Evolutionary conservation across 2,888 invertebrate genomes (phyloP).

Genomic region (Athalia circularis): DNA sequence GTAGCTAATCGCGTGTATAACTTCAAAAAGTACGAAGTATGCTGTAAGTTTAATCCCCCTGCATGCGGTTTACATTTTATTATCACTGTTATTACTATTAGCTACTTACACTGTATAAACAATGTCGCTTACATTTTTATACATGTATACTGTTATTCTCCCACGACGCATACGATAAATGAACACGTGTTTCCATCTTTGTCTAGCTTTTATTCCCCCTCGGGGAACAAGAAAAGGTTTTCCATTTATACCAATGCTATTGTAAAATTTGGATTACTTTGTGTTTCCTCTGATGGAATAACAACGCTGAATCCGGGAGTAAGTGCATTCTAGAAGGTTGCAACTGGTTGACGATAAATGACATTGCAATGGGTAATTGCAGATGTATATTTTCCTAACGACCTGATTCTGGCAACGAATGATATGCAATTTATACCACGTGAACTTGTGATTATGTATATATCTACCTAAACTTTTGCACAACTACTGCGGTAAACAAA

Average conservation of each 20-base stretch:
- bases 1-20: neutral
- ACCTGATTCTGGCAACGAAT: neutral
- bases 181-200: neutral
- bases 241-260: neutral
- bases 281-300: neutral
- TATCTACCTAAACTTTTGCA: too few relatives aligned
- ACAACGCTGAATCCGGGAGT: neutral
- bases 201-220: neutral
- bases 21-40: slow-evolving; percentile 1
- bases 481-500: too few relatives aligned
- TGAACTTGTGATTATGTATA: neutral
- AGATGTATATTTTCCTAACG: neutral
- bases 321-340: neutral
- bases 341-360: neutral
- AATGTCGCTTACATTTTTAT: neutral
- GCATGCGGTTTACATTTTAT: slow-evolving; percentile 6
- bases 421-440: neutral
- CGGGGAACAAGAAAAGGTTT: neutral
- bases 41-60: neutral
- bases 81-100: slow-evolving; percentile 4
- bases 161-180: neutral
- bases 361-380: neutral
- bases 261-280: neutral
- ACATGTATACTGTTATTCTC: neutral
- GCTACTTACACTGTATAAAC: neutral